These are phyloP conservation scores for Ia io DNA, from an alignment of 2,113 vertebrate species.

Conservation along the genomic window DNA sequence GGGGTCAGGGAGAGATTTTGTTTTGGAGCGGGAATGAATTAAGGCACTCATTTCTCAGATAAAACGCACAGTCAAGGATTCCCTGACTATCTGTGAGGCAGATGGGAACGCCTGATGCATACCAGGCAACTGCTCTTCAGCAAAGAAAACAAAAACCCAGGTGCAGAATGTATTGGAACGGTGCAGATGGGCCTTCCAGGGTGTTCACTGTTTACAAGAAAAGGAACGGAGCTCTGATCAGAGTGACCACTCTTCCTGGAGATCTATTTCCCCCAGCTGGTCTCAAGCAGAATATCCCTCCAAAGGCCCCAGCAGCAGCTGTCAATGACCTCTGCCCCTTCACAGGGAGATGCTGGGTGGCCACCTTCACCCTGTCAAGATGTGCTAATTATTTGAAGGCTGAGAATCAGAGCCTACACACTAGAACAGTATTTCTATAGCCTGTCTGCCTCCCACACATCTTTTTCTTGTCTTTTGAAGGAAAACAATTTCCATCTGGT, in stretches of 20 bases:
- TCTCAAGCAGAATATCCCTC: conserved; percentile 41
- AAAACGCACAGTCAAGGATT: conserved; percentile 41
- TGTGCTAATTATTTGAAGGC: conserved; percentile 71
- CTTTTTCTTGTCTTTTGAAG: conserved; percentile 23
- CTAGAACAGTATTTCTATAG: background rate
- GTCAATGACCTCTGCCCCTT: conserved; percentile 59
- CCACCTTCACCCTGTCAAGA: conserved; percentile 50
- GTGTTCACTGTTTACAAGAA: conserved; percentile 75
- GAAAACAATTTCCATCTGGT: conserved; percentile 43
- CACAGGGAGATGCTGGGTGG: conserved; percentile 57
- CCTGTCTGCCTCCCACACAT: background rate
- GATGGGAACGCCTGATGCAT: conserved; percentile 76
- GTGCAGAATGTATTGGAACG: conserved; percentile 75
- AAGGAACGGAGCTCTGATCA: conserved; percentile 58
- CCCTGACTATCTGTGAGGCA: conserved; percentile 67
- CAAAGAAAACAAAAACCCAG: conserved; percentile 85
- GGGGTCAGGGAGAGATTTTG: background rate
- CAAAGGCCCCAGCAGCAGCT: conserved; percentile 49
- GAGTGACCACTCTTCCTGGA: conserved; percentile 64
- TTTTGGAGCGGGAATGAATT: conserved; percentile 29
- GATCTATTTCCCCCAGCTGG: conserved; percentile 64
- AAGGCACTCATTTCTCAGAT: background rate
- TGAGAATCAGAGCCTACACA: conserved; percentile 13
- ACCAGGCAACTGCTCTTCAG: conserved; percentile 74
- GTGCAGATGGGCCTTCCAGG: conserved; percentile 70